These are phyloP conservation scores for Calyptommatus sinebrachiatus DNA, from an alignment of 2,113 vertebrate species.

Conservation along the genomic window DNA sequence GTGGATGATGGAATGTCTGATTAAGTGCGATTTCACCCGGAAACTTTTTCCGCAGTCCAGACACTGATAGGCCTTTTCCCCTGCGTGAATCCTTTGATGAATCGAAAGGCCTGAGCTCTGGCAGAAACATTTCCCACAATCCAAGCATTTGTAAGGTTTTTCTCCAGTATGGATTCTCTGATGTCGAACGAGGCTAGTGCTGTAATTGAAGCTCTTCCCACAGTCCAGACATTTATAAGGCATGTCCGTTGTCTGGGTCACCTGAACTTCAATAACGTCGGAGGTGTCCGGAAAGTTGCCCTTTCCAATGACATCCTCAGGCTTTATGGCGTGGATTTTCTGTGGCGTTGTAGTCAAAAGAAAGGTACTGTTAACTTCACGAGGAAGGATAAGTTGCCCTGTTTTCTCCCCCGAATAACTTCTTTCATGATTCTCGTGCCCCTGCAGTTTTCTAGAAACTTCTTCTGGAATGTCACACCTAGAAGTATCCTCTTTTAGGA, in stretches of 20 bases:
- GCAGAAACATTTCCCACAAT: slow-evolving; percentile 42
- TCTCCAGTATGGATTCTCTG: slow-evolving; percentile 43
- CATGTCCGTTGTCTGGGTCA: slow-evolving; percentile 7
- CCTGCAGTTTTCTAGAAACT: not conserved
- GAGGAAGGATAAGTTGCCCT: not conserved
- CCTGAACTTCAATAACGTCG: slow-evolving; percentile 12
- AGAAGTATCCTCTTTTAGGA: not conserved
- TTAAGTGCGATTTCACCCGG: slow-evolving; percentile 61
- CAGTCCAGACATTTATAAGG: slow-evolving; percentile 25
- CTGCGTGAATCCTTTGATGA: slow-evolving; percentile 62
- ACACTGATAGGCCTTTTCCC: slow-evolving; percentile 67
- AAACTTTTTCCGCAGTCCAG: slow-evolving; percentile 67
- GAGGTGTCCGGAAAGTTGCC: not conserved
- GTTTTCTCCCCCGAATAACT: not conserved
- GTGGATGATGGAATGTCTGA: slow-evolving; percentile 63
- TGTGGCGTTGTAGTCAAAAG: not conserved
- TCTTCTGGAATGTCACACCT: not conserved
- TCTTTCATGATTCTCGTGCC: not conserved
- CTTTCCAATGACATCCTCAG: not conserved
- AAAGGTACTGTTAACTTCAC: not conserved
- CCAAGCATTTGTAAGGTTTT: slow-evolving; percentile 31
- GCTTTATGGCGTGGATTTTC: not conserved
- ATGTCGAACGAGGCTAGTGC: slow-evolving; percentile 16
- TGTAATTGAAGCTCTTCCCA: slow-evolving; percentile 34
- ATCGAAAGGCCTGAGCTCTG: slow-evolving; percentile 33